Evolutionary conservation across 2,888 invertebrate genomes (phyloP), one percentile per base, ranked within the genome.

Genomic region (Zaprionus bogoriensis): DNA sequence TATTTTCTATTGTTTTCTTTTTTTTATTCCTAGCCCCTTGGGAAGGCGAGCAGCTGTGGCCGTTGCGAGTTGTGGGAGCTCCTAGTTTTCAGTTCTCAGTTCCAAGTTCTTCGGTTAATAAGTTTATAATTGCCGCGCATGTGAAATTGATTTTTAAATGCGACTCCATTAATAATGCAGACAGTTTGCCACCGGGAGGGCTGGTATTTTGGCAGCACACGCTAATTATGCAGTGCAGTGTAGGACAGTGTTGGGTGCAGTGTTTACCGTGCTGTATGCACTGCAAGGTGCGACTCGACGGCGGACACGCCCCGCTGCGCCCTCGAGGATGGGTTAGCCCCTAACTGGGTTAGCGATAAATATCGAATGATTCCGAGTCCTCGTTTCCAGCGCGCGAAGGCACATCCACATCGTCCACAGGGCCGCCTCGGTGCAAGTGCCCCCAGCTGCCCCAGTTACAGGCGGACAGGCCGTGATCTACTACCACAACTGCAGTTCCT

Each of bases 261-360:
- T n/a, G n/a, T n/a, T n/a, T n/a, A n/a, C n/a, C n/a, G n/a, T n/a
- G n/a, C n/a, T n/a, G n/a, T n/a, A n/a, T n/a, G 28, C 45, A 41
- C n/a, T 20, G 14, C 74, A 58, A 58, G 68, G 69, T 71, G 74
- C 52, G 47, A 58, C 74, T 10, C 53, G 28, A 50, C 53, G 44
- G 68, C 54, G 62, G 23, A 23, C 10, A 38, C 20, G 53, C 42
- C 68, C 54, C 25, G 53, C 59, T 62, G 53, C 63, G 55, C 77
- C 68, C 64, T 59, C 23, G 32, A 46, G 68, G 58, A 63, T 67
- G 67, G 32, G 14, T 17, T 36, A 7, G 32, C 14, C 46, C 14
- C 55, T 73, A 88, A 88, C 77, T 88, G 68, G 88, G 85, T 84
- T 87, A 86, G 63, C 71, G 57, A 73, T 84, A 84, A 75, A 84